Base-by-base conservation (phyloP, 2,113 vertebrate genomes). In the Leucosticte australis region DNA sequence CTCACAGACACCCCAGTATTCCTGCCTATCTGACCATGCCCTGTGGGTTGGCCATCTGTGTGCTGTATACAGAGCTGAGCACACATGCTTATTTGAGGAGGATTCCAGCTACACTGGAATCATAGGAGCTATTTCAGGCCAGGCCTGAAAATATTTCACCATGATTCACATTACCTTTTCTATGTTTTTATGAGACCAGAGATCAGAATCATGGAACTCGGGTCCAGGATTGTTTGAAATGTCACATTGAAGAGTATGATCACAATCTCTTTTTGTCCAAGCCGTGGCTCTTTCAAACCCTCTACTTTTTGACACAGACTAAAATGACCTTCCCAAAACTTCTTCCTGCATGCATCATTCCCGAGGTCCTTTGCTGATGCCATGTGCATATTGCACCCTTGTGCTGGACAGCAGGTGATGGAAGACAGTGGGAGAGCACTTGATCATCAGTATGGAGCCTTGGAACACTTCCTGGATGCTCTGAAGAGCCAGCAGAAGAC, bases 1-100 rank as follows among this genome's bases (percentile, higher is more conserved):
- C 64, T 21, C 60, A 92, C 73, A 96, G 82, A 65, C 21, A n/a
- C 15, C 56, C 53, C 83, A 90, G 69, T 91, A 79, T 94, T 91
- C 86, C 80, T 65, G n/a, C 16, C 69, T 86, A 94, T 49, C 87
- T 93, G 47, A 83, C 95, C 87, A 9, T 96, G 59, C 57, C 64
- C 44, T 81, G 46, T 79, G 73, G 46, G 31, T 83, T 87, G 94
- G 73, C 57, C 87, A 53, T 91, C 53, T 80, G 27, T 63, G 57
- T 75, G n/a, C 49, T 88, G 33, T 30, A 68, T 28, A 46, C 55
- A 65, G 55, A 91, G 30, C 46, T 88, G 82, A 87, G 41, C 20
- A 81, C 14, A 79, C 31, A 14, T 28, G 92, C 60, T 89, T 87
- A 67, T 80, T 91, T 70, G 55, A 67, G 64, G 65, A 78, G 46